Evolutionary conservation across 2,113 vertebrate species (phyloP).

Genomic region (Sorex fumeus): DNA sequence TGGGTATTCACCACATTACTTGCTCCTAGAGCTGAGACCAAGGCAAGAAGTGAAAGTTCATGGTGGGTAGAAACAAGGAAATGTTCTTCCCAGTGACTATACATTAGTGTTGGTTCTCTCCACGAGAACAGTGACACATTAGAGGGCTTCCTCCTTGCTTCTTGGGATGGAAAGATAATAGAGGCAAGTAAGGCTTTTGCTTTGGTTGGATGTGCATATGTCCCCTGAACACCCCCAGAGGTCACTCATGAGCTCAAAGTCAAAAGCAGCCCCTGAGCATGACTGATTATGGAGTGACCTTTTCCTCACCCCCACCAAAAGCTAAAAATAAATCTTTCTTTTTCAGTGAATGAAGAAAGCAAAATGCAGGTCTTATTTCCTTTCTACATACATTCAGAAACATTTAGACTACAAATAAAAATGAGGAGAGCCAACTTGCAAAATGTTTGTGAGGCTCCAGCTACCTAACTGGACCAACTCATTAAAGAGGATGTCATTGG

Average conservation of each 20-base stretch:
- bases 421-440: background rate
- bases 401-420: background rate
- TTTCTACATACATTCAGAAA: conserved; percentile 1
- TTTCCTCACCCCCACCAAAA: too few relatives aligned
- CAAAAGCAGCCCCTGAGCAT: too few relatives aligned
- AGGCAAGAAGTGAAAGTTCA: background rate
- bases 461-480: background rate
- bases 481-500: background rate
- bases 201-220: too few relatives aligned
- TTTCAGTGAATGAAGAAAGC: background rate
- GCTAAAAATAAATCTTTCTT: too few relatives aligned
- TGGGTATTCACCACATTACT: background rate
- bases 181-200: background rate
- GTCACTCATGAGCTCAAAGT: too few relatives aligned
- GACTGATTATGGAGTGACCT: too few relatives aligned
- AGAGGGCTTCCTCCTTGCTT: background rate
- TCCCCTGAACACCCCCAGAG: too few relatives aligned
- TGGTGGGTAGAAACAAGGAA: background rate
- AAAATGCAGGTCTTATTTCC: background rate
- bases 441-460: background rate
- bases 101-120: background rate
- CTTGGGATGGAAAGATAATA: background rate
- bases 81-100: background rate
- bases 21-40: background rate
- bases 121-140: background rate